These are phyloP conservation scores for Dicerorhinus sumatrensis DNA, from an alignment of 2,113 vertebrate species.

Conservation along the genomic window DNA sequence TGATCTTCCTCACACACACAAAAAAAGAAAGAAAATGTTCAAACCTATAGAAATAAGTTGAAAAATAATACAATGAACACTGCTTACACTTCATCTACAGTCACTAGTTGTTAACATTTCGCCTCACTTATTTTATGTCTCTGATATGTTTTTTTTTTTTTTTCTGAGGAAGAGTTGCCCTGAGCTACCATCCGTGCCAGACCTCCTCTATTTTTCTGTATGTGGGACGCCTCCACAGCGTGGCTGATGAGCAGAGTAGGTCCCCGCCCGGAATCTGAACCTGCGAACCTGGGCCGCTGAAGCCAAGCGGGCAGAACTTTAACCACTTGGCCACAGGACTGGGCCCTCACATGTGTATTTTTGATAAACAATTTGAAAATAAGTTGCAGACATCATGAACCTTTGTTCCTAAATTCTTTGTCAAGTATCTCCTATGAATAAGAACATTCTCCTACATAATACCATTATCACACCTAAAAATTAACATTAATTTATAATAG, in stretches of 20 bases:
- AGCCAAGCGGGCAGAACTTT: no score
- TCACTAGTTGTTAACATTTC: background rate
- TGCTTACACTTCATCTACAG: background rate
- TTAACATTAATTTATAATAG: background rate
- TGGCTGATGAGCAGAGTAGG: no score
- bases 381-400: background rate
- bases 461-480: background rate
- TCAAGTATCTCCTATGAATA: slow-evolving; percentile 19
- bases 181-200: no score
- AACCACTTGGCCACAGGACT: no score
- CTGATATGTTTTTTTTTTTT: background rate
- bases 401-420: slow-evolving; percentile 24
- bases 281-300: no score
- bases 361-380: slow-evolving; percentile 31
- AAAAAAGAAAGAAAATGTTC: slow-evolving; percentile 4
- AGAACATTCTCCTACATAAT: background rate
- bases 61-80: background rate
- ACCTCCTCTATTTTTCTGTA: no score
- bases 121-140: background rate
- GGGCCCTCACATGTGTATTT: background rate
- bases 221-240: no score
- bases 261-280: no score
- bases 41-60: background rate
- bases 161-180: no score
- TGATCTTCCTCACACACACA: no score